phyloP scores from a whole-genome alignment of 2,797 vertebrate species.

The Parauchenoglanis ngamensis region DNA sequence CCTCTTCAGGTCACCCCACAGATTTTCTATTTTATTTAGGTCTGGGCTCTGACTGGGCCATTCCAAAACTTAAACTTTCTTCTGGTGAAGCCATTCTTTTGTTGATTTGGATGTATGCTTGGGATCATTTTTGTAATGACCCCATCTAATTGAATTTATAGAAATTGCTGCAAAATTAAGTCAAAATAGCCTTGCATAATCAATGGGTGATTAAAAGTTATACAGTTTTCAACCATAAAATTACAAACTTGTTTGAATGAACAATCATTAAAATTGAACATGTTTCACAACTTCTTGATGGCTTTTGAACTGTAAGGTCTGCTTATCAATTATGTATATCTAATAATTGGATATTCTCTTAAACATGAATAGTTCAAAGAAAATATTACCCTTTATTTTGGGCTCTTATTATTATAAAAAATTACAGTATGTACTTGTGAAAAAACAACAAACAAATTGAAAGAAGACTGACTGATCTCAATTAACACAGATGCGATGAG shows the following conservation, averaged over 20 bases:
- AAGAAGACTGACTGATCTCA: background rate
- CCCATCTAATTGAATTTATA: background rate
- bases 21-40: no score
- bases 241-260: background rate
- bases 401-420: background rate
- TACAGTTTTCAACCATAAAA: constrained; percentile 8
- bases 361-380: constrained; percentile 17
- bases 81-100: no score
- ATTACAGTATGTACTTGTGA: constrained; percentile 2
- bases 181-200: background rate
- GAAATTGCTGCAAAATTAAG: background rate
- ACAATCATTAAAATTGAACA: background rate
- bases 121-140: no score
- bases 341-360: constrained; percentile 14
- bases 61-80: no score
- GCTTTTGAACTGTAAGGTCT: background rate
- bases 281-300: background rate
- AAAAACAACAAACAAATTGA: constrained; percentile 16
- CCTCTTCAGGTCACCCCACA: no score
- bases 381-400: constrained; percentile 3
- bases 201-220: background rate
- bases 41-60: no score
- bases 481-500: constrained; percentile 84
- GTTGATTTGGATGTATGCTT: no score
- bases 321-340: constrained; percentile 1